phyloP scores from a whole-genome alignment of 2,797 vertebrate species.

The Octomys mimax region DNA sequence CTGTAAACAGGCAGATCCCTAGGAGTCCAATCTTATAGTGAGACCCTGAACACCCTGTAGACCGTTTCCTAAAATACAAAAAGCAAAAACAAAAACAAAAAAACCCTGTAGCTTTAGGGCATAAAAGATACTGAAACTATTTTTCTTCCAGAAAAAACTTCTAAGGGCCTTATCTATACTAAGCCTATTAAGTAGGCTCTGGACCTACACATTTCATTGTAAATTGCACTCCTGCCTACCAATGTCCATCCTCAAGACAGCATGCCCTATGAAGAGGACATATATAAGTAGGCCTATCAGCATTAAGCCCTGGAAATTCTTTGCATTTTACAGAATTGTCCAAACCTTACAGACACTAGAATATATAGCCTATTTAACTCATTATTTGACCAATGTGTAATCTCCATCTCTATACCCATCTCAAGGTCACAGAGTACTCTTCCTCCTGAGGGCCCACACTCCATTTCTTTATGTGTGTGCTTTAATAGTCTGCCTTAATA shows the following conservation, averaged over 20 bases:
- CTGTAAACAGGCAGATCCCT: too few relatives aligned
- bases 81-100: too few relatives aligned
- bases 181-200: neutral
- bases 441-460: neutral
- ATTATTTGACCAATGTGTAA: neutral
- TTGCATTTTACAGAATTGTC: neutral
- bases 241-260: neutral
- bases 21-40: too few relatives aligned
- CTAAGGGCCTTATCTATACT: neutral
- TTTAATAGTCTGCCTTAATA: neutral
- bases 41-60: too few relatives aligned
- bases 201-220: neutral
- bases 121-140: neutral
- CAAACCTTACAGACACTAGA: neutral
- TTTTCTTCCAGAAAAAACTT: neutral
- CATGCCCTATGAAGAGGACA: neutral
- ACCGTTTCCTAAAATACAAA: too few relatives aligned
- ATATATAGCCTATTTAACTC: neutral
- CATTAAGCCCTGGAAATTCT: neutral
- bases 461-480: neutral
- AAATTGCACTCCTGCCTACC: neutral
- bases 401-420: neutral
- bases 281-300: neutral
- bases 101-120: neutral
- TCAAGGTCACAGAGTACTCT: neutral